A percentile compares a stretch with the other conserved stretches of the same genome.
Conservation (phyloP, 2,888 invertebrate genomes). For the Schizotus pectinicornis region DNA sequence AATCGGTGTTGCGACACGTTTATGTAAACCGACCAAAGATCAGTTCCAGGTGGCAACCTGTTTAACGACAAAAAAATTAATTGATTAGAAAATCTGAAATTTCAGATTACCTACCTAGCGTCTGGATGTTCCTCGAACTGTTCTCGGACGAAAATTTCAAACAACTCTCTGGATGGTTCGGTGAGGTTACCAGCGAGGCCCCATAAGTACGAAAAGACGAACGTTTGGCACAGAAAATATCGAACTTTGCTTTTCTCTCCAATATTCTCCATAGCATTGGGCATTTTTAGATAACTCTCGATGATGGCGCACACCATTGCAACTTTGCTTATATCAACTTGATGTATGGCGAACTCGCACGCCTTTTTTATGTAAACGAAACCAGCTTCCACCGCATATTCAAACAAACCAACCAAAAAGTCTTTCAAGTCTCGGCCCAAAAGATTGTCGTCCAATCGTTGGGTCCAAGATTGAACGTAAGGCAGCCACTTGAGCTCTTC, state of each 20-base stretch:
- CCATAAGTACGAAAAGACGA: constrained; percentile 85
- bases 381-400: constrained; percentile 69
- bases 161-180: constrained; percentile 71
- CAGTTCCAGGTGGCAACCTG: constrained; percentile 73
- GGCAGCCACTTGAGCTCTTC: constrained; percentile 83
- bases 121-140: constrained; percentile 75
- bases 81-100: no score
- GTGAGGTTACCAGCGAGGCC: constrained; percentile 83
- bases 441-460: constrained; percentile 61
- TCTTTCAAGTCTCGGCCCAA: constrained; percentile 66
- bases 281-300: constrained; percentile 70
- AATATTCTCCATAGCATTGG: constrained; percentile 58
- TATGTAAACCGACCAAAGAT: constrained; percentile 79
- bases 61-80: no score
- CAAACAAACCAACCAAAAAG: constrained; percentile 71
- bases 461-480: constrained; percentile 78
- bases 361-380: constrained; percentile 71
- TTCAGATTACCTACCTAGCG: constrained; percentile 62
- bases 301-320: constrained; percentile 76
- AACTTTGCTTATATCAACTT: constrained; percentile 86
- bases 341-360: constrained; percentile 75
- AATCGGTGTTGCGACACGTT: constrained; percentile 73
- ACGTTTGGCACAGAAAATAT: constrained; percentile 74
- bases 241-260: constrained; percentile 68
- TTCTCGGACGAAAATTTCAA: constrained; percentile 72